A percentile compares a stretch with the other conserved stretches of the same genome.
Evolutionary conservation across 2,888 invertebrate species (phyloP).

Genomic region (Uropetala carovei): DNA sequence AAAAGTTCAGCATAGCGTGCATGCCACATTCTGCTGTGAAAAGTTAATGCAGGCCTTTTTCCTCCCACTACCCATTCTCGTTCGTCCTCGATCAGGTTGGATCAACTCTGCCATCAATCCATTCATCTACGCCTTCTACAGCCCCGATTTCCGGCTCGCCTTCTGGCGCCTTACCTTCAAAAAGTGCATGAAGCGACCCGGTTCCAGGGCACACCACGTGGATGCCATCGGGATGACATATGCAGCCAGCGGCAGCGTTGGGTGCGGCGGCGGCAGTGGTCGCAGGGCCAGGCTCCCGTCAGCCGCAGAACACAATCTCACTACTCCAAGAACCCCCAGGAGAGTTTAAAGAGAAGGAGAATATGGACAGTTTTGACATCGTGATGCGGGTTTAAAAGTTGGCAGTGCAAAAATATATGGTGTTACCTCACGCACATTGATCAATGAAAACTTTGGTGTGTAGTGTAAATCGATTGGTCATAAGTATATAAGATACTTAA

Average conservation of each 20-base stretch:
- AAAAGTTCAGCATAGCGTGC: too few species aligned
- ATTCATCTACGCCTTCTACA: constrained; percentile 93
- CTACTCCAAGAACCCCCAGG: constrained; percentile 11
- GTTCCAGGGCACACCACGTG: constrained; percentile 10
- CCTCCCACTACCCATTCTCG: background rate
- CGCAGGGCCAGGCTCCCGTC: constrained; percentile 3
- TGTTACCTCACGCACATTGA: too few species aligned
- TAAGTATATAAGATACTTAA: background rate
- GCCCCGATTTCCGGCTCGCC: constrained; percentile 90
- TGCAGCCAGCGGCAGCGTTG: constrained; percentile 39
- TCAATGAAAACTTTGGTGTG: background rate
- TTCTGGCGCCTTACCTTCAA: constrained; percentile 89
- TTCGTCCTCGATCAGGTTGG: constrained; percentile 79
- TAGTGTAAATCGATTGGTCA: background rate
- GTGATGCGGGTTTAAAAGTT: background rate
- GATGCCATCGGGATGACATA: constrained; percentile 37
- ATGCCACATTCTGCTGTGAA: too few species aligned
- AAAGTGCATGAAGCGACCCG: constrained; percentile 56
- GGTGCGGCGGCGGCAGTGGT: constrained; percentile 25
- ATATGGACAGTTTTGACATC: background rate
- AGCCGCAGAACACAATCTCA: constrained; percentile 26
- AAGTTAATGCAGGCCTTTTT: too few species aligned
- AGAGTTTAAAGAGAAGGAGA: constrained; percentile 64
- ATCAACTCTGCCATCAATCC: constrained; percentile 94
- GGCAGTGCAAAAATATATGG: too few species aligned